phyloP scores from a whole-genome alignment of 35 echinoderm and acorn worm species.

The Hemicentrotus pulcherrimus region DNA sequence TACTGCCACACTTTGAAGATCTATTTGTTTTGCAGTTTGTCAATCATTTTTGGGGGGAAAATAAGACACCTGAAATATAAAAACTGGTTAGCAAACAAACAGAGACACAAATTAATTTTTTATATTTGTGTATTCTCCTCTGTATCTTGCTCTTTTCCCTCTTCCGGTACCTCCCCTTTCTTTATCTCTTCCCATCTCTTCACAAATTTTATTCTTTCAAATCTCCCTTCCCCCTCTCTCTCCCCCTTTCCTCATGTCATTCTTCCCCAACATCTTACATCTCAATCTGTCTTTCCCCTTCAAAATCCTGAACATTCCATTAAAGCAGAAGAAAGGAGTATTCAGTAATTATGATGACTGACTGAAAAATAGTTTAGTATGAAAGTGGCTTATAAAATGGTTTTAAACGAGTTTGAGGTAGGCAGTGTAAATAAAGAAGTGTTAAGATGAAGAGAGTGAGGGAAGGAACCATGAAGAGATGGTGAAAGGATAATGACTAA shows the following conservation, averaged over 20 bases:
- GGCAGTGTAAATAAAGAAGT: neutral
- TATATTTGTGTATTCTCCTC: neutral
- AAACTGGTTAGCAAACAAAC: neutral
- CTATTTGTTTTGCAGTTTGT: slow-evolving; percentile 5
- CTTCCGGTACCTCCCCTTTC: neutral
- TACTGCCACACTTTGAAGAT: neutral
- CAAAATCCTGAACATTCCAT: too few species aligned
- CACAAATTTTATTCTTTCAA: too few species aligned
- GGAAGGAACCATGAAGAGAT: neutral
- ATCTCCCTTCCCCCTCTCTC: too few species aligned
- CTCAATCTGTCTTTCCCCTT: too few species aligned
- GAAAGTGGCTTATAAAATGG: too few species aligned
- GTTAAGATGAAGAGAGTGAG: neutral
- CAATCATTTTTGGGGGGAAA: neutral
- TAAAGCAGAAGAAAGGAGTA: too few species aligned
- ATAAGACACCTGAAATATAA: neutral
- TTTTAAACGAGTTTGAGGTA: neutral
- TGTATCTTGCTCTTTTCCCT: neutral
- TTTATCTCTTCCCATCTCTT: too few species aligned
- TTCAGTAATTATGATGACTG: too few species aligned
- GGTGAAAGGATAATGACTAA: neutral
- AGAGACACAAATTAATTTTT: neutral
- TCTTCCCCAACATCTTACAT: too few species aligned
- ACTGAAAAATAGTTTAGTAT: too few species aligned
- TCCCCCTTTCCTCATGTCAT: too few species aligned